A percentile compares a stretch with the other conserved stretches of the same genome.
phyloP scores from a whole-genome alignment of 2,113 vertebrate genomes.

The Mungos mungo region DNA sequence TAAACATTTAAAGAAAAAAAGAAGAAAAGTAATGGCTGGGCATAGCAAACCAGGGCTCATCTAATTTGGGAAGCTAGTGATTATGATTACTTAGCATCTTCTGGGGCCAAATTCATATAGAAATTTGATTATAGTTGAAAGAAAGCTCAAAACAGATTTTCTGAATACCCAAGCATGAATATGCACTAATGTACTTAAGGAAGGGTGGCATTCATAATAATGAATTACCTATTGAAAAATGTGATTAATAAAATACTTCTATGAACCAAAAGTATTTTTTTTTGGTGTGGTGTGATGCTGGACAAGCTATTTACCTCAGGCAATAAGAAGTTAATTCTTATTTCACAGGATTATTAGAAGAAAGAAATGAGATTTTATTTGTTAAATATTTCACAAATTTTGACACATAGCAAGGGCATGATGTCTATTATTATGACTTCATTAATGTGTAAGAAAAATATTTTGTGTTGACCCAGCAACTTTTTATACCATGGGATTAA shows the following conservation, averaged over 20 bases:
- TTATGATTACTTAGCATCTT: not conserved
- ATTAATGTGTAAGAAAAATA: not conserved
- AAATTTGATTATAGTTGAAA: not conserved
- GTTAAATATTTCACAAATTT: not conserved
- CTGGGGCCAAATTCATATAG: not conserved
- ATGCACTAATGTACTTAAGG: not conserved
- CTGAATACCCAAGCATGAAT: not conserved
- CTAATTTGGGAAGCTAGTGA: not conserved
- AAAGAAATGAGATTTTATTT: not conserved
- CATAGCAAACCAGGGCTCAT: not conserved
- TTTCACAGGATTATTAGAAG: not conserved
- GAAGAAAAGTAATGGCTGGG: not conserved
- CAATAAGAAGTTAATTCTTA: not conserved
- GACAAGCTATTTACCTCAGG: not conserved
- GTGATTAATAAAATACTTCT: not conserved
- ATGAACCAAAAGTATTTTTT: not conserved
- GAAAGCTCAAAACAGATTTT: not conserved
- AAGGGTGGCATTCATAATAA: not conserved
- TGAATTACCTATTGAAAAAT: slow-evolving; percentile 19
- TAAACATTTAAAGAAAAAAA: too few relatives aligned
- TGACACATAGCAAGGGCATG: not conserved
- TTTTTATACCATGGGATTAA: not conserved
- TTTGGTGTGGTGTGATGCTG: not conserved
- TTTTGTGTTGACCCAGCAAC: not conserved
- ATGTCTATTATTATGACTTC: not conserved